phyloP scores from a whole-genome alignment of 2,888 invertebrate species.

The Nezara viridula region DNA sequence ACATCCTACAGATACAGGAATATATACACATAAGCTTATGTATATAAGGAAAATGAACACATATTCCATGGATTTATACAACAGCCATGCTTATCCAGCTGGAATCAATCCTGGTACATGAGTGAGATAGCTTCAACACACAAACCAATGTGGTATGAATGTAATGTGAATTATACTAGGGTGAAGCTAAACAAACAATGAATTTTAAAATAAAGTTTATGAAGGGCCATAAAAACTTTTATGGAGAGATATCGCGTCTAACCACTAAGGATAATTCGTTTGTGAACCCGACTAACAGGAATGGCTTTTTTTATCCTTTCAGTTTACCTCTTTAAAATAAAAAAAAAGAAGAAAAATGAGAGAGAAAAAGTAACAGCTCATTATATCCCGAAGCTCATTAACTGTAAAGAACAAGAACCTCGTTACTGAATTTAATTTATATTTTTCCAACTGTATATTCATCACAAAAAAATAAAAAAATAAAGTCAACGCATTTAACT shows the following conservation, averaged over 20 bases:
- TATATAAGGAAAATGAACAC: no score
- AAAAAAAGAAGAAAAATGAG: not conserved
- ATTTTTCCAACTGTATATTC: not conserved
- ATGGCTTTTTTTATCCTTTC: not conserved
- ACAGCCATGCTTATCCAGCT: no score
- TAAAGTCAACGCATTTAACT: not conserved
- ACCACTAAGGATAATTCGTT: not conserved
- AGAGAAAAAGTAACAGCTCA: slow-evolving; percentile 17
- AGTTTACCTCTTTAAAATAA: not conserved
- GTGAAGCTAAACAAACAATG: no score
- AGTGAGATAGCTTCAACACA: no score
- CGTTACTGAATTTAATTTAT: slow-evolving; percentile 36
- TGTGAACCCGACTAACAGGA: not conserved
- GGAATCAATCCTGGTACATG: no score
- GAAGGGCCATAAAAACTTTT: not conserved
- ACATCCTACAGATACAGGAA: no score
- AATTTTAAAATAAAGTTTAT: no score
- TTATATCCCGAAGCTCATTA: slow-evolving; percentile 15
- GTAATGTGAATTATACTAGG: no score
- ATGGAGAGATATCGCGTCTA: not conserved
- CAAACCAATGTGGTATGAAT: no score
- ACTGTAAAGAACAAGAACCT: slow-evolving; percentile 29
- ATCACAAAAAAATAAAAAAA: not conserved
- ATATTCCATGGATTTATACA: no score
- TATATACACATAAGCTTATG: no score